phyloP scores from a whole-genome alignment of 2,797 vertebrate species.

The Syndactyla subalaris region DNA sequence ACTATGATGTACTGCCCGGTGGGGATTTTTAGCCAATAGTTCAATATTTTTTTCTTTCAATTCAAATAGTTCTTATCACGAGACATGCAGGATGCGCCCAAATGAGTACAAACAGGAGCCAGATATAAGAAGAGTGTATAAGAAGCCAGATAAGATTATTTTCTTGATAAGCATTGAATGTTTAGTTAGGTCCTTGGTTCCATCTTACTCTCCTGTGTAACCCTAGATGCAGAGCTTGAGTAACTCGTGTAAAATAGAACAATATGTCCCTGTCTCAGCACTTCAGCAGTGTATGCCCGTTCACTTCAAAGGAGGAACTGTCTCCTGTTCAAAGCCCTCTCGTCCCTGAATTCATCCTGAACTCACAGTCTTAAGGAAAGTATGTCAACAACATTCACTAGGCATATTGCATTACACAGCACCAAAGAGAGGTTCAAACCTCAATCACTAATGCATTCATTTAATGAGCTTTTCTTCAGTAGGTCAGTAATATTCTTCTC shows the following conservation, averaged over 20 bases:
- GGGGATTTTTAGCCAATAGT: background rate
- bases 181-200: background rate
- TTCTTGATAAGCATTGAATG: background rate
- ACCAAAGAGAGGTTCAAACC: background rate
- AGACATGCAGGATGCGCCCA: background rate
- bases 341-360: background rate
- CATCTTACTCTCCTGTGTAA: background rate
- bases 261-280: background rate
- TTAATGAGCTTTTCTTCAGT: background rate
- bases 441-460: background rate
- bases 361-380: background rate
- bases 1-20: background rate
- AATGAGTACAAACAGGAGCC: constrained; percentile 6
- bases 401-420: background rate
- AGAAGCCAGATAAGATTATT: background rate
- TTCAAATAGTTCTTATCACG: background rate
- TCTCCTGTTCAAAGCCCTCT: constrained; percentile 9
- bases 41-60: background rate
- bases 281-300: background rate
- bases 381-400: constrained; percentile 4
- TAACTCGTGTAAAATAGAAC: background rate
- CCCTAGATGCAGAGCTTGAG: constrained; percentile 2
- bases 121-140: background rate
- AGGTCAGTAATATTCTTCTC: background rate
- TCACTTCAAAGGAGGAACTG: constrained; percentile 34